Percentiles rank a stretch among this genome's conserved stretches.
These are phyloP conservation scores for Acanthis flammea DNA, from an alignment of 2,797 vertebrate genomes.

Conservation along the genomic window DNA sequence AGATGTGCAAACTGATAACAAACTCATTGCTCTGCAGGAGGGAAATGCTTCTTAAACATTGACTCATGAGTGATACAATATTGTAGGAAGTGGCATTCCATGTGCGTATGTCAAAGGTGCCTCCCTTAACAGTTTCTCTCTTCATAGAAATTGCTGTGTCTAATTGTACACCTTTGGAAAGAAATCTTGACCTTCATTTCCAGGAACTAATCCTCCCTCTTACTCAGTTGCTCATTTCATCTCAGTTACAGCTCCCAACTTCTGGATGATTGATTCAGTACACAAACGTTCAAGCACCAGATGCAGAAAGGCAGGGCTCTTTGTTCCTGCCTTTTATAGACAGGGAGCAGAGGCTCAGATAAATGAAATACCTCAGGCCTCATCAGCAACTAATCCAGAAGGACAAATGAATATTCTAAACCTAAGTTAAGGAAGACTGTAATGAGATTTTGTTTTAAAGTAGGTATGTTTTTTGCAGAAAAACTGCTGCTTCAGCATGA, in stretches of 20 bases:
- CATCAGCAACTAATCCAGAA: neutral
- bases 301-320: neutral
- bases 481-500: neutral
- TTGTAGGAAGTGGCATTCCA: neutral
- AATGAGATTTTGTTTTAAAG: neutral
- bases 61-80: neutral
- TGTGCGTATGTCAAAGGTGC: neutral
- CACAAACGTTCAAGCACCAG: neutral
- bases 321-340: neutral
- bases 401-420: neutral
- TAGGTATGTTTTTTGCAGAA: neutral
- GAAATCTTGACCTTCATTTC: neutral
- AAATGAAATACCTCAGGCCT: neutral
- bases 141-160: neutral
- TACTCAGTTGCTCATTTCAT: neutral
- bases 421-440: neutral
- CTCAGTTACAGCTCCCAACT: neutral
- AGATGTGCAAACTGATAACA: slow-evolving; percentile 25
- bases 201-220: neutral
- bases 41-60: neutral
- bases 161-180: neutral
- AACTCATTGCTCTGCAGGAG: neutral
- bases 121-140: neutral
- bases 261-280: neutral
- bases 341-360: neutral